Conservation (phyloP, 2,888 invertebrate species). For the Brachypalpus laphriformis region DNA sequence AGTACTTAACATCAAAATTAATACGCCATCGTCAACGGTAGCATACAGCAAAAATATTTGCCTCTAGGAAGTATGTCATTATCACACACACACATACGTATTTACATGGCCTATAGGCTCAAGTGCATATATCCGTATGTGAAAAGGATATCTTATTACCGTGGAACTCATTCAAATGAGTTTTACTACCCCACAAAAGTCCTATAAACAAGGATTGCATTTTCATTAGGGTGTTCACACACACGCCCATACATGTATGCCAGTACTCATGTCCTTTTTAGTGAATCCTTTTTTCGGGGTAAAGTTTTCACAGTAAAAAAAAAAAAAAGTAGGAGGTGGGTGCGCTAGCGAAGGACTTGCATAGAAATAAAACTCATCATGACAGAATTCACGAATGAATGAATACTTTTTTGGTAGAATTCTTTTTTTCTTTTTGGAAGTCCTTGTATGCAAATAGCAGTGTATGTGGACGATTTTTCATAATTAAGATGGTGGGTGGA, state of each 20-base stretch:
- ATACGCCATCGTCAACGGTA: constrained; percentile 66
- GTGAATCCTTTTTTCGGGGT: constrained; percentile 47
- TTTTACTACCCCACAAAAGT: constrained; percentile 64
- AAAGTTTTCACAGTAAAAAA: constrained; percentile 6
- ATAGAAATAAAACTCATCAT: constrained; percentile 64
- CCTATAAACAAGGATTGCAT: constrained; percentile 68
- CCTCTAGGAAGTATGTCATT: constrained; percentile 70
- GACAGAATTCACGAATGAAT: constrained; percentile 70
- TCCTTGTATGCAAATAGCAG: constrained; percentile 43
- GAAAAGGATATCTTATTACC: constrained; percentile 42
- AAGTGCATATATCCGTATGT: constrained; percentile 39
- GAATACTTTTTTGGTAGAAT: constrained; percentile 40
- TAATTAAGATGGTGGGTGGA: constrained; percentile 68
- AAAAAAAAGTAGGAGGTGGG: constrained; percentile 33
- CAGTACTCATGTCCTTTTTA: constrained; percentile 34
- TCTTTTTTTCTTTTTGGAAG: constrained; percentile 14
- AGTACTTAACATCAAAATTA: constrained; percentile 72
- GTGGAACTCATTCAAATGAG: constrained; percentile 57
- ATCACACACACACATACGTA: constrained; percentile 41
- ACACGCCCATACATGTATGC: constrained; percentile 9
- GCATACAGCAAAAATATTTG: not conserved
- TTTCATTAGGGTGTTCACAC: constrained; percentile 54
- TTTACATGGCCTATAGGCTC: constrained; percentile 8
- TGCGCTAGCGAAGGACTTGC: constrained; percentile 29
- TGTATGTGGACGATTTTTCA: constrained; percentile 60